These are phyloP conservation scores for Strix occidentalis DNA, from an alignment of 2,797 vertebrate species.

Conservation along the genomic window DNA sequence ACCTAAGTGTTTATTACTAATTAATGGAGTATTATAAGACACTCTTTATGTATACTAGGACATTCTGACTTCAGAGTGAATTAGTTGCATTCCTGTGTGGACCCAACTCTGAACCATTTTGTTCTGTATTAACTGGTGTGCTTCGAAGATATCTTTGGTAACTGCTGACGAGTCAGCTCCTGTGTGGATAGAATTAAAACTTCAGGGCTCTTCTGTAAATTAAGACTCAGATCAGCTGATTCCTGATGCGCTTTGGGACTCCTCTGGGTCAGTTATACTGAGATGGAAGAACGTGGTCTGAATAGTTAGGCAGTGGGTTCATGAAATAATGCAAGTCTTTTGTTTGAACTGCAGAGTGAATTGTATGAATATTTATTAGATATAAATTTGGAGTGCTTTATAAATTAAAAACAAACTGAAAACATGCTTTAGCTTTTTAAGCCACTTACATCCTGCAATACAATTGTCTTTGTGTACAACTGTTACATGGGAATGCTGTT, in stretches of 20 bases:
- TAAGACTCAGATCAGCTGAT: neutral
- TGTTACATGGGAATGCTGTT: neutral
- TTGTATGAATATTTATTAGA: neutral
- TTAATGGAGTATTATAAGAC: neutral
- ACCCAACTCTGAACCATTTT: neutral
- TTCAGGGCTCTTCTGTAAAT: neutral
- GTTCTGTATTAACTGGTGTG: neutral
- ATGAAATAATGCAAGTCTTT: neutral
- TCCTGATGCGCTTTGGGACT: neutral
- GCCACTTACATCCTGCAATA: neutral
- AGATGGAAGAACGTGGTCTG: neutral
- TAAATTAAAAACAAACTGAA: neutral
- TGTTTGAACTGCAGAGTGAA: neutral
- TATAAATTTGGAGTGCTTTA: neutral
- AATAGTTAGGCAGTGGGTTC: neutral
- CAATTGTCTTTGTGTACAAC: neutral
- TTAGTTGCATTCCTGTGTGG: neutral
- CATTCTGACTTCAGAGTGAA: neutral
- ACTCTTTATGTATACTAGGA: neutral
- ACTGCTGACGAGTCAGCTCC: neutral
- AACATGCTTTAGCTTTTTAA: neutral
- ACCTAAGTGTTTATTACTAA: neutral
- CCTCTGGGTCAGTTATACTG: neutral
- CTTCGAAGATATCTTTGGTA: neutral
- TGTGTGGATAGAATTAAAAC: neutral